phyloP scores from a whole-genome alignment of 2,113 vertebrate genomes.

The Ardeotis arabs region DNA sequence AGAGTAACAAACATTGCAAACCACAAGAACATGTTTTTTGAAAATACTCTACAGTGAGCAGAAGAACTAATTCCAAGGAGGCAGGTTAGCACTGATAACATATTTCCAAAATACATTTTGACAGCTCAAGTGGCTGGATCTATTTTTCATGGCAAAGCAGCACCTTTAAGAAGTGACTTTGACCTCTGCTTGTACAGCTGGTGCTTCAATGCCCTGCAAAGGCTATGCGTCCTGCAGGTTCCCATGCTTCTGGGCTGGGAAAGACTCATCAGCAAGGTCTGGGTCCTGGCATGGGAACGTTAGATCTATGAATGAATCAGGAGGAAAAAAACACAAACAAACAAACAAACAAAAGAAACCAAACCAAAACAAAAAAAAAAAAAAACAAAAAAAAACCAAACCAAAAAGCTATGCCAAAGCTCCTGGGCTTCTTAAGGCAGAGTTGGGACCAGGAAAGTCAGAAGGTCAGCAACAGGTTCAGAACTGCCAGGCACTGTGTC shows the following conservation, averaged over 20 bases:
- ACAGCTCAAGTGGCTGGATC: not conserved
- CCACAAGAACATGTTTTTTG: not conserved
- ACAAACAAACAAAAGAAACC: not conserved
- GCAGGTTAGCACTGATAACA: not conserved
- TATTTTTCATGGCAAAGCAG: not conserved
- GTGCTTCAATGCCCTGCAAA: not conserved
- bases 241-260: not conserved
- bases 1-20: not conserved
- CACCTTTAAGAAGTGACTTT: not conserved
- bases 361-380: not conserved
- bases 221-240: not conserved
- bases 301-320: not conserved
- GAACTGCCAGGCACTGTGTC: not conserved
- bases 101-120: not conserved
- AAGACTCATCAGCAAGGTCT: not conserved
- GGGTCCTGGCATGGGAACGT: not conserved
- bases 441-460: not conserved
- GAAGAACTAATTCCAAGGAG: not conserved
- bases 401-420: not conserved
- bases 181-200: not conserved
- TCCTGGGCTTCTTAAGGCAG: not conserved
- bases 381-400: not conserved
- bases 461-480: not conserved
- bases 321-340: not conserved
- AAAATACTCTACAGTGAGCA: not conserved